phyloP scores from a whole-genome alignment of 2,113 vertebrate genomes.

The Phalacrocorax brasilianus region DNA sequence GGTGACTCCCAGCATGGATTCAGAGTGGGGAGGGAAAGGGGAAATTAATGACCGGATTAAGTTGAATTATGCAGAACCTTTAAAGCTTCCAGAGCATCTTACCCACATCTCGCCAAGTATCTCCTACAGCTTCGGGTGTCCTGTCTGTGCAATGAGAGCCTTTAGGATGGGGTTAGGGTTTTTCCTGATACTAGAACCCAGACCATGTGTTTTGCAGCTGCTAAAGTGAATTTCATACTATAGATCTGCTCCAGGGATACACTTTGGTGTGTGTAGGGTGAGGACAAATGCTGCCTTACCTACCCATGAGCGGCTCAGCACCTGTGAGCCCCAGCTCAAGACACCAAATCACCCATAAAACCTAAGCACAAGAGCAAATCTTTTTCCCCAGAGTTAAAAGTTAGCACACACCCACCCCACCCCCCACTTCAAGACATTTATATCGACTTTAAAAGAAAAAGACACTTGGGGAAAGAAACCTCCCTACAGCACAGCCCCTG shows the following conservation, averaged over 20 bases:
- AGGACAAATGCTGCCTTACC: background rate
- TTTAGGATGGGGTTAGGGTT: background rate
- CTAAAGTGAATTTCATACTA: background rate
- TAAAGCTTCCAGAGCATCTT: background rate
- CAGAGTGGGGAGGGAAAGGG: background rate
- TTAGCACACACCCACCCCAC: background rate
- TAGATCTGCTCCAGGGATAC: background rate
- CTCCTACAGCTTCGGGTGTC: background rate
- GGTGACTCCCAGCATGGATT: background rate
- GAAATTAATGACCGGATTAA: background rate
- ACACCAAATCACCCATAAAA: background rate
- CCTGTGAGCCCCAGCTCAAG: background rate
- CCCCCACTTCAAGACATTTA: background rate
- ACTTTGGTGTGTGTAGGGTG: background rate
- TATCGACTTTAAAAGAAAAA: background rate
- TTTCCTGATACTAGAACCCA: background rate
- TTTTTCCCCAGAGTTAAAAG: background rate
- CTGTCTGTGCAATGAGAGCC: background rate
- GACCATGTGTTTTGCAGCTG: background rate
- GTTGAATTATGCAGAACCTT: background rate
- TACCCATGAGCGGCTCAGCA: background rate
- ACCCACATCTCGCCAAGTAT: rapidly evolving
- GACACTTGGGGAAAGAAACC: background rate
- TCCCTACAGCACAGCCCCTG: background rate
- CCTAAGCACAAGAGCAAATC: background rate